Evolutionary conservation across 2,797 vertebrate genomes (phyloP), one percentile per base, ranked within the genome.

Genomic region (Cygnus olor): DNA sequence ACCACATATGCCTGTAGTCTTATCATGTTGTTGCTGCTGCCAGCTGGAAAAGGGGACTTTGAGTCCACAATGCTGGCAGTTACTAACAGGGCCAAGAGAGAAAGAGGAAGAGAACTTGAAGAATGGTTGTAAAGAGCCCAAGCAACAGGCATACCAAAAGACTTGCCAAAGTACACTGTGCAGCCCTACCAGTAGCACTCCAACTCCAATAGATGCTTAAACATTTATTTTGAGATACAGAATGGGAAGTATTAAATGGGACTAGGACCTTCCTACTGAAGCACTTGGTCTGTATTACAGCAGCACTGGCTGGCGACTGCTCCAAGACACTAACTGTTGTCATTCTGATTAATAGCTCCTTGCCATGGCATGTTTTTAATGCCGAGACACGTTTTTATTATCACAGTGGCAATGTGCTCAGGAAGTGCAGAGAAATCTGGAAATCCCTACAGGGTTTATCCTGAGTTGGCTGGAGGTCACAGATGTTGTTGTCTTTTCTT

Each of bases 1-100:
- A 54, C 15, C 4, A 1, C 6, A 2, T 57, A 49, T 30, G 25
- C 19, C 34, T 0, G 0, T 28, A 18, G 7, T 40, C 30, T 61
- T 40, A n/a, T 4, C 0, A 0, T 78, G 27, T 42, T 79, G 6
- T 7, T 85, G 30, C 25, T 88, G 36, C 58, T 76, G 30, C 14
- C 54, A 65, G 25, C 14, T 84, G 34, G 70, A 68, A n/a, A 85
- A 81, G 45, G 17, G 30, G 38, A 58, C 32, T n/a, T 30, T 0
- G 2, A 63, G 11, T 36, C 56, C 60, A 63, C 28, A n/a, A 0
- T n/a, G 13, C 6, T 64, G 30, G 18, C 78, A n/a, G 42, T 6
- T 69, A 12, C 10, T 80, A 66, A 22, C 10, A 70, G 13, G 16
- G 11, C 15, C 76, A 40, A 7, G 47, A 92, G 27, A 73, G 38